Evolutionary conservation across 2,797 vertebrate genomes (phyloP).

Genomic region (Megalops cyprinoides): DNA sequence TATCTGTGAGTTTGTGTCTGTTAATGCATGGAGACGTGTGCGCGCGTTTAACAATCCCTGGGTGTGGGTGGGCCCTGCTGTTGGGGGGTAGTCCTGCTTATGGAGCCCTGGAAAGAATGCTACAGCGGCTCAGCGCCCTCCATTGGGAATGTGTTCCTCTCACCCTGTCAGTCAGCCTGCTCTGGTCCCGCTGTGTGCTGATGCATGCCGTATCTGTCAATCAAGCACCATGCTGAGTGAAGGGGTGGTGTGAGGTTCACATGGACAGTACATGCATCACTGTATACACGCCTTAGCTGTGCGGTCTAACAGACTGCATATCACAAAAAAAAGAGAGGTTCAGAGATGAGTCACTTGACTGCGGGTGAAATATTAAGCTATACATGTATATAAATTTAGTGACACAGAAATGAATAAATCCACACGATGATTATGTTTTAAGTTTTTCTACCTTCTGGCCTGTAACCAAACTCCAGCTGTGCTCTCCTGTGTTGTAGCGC

Average conservation of each 20-base stretch:
- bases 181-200: not conserved
- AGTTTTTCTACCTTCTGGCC: conserved; percentile 42
- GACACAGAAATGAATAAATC: conserved; percentile 30
- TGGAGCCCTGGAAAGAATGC: no score
- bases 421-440: conserved; percentile 33
- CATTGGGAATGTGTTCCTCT: not conserved
- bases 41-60: no score
- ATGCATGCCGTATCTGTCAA: not conserved
- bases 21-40: no score
- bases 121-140: not conserved
- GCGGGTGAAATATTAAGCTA: not conserved
- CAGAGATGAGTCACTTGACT: not conserved
- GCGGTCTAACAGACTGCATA: not conserved
- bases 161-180: not conserved
- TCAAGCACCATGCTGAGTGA: not conserved
- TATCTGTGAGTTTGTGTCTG: no score
- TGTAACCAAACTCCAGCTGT: conserved; percentile 44
- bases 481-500: conserved; percentile 52
- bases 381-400: not conserved
- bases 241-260: not conserved
- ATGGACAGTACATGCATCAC: not conserved
- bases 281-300: not conserved
- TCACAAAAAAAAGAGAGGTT: not conserved
- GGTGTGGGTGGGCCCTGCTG: no score
- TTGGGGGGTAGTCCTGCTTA: no score